Percentiles rank a stretch among this genome's conserved stretches.
Conservation (phyloP, 2,888 invertebrate species). For the Drosophila fulvimacula region DNA sequence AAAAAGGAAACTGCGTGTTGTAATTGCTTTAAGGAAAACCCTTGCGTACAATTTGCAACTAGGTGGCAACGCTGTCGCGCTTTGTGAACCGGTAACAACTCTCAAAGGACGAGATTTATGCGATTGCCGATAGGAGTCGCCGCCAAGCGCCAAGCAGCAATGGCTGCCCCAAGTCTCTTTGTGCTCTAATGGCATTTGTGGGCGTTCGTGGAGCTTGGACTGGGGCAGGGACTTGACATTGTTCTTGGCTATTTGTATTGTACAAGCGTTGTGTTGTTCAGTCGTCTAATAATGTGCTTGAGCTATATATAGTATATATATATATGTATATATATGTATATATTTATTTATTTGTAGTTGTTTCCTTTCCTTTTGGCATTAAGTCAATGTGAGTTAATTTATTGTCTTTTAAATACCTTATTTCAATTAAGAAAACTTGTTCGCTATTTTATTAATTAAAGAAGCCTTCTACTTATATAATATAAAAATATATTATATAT, state of each 20-base stretch:
- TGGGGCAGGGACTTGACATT: conserved; percentile 12
- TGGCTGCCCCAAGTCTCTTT: conserved; percentile 35
- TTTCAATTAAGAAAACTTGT: conserved; percentile 69
- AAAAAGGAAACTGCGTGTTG: conserved; percentile 65
- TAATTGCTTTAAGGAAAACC: conserved; percentile 73
- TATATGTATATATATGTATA: not conserved
- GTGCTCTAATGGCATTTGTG: conserved; percentile 58
- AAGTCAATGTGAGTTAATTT: conserved; percentile 52
- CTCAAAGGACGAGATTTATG: conserved; percentile 81
- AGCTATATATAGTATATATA: conserved; percentile 1
- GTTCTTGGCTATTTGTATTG: conserved; percentile 31
- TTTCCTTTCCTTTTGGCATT: conserved; percentile 11
- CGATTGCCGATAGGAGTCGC: conserved; percentile 73
- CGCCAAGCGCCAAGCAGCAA: conserved; percentile 20
- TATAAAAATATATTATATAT: conserved; percentile 8
- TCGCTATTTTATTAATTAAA: conserved; percentile 63
- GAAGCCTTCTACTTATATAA: conserved; percentile 21
- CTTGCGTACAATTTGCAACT: conserved; percentile 77
- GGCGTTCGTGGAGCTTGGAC: conserved; percentile 17
- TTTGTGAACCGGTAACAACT: conserved; percentile 73
- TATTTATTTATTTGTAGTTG: conserved; percentile 6
- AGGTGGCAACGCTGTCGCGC: conserved; percentile 70
- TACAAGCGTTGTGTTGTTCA: conserved; percentile 51
- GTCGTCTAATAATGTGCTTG: conserved; percentile 21
- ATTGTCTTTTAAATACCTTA: conserved; percentile 70